A percentile compares a stretch with the other conserved stretches of the same genome.
These are phyloP conservation scores for Anabas testudineus DNA, from an alignment of 2,797 vertebrate species.

Conservation along the genomic window DNA sequence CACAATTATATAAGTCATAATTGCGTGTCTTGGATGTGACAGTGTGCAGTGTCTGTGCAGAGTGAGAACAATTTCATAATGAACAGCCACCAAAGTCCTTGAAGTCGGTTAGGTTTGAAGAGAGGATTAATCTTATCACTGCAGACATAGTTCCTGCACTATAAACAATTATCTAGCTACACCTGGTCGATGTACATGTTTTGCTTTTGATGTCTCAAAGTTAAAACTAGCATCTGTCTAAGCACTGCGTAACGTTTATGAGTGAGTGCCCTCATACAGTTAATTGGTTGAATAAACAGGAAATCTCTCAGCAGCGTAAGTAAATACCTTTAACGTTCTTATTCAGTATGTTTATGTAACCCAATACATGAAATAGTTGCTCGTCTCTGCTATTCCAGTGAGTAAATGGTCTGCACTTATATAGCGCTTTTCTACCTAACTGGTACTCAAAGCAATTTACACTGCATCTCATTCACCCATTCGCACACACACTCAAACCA, in stretches of 20 bases:
- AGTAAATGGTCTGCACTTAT: no score
- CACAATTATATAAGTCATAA: conserved; percentile 5
- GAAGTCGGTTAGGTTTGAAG: not conserved
- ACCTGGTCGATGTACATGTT: not conserved
- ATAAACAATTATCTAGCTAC: conserved; percentile 14
- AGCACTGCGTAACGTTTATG: not conserved
- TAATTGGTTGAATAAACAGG: no score
- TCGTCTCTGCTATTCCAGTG: no score
- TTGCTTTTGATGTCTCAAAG: conserved; percentile 1
- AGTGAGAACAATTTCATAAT: not conserved
- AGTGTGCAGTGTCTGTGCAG: not conserved
- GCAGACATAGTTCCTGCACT: conserved; percentile 14
- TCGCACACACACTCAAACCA: no score
- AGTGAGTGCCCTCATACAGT: no score
- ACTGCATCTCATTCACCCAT: no score
- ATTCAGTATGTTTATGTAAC: no score
- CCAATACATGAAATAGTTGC: no score
- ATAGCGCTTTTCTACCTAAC: no score
- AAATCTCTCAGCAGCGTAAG: no score
- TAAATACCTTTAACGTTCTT: no score
- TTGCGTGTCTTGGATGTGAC: not conserved
- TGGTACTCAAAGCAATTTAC: no score
- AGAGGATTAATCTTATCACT: not conserved
- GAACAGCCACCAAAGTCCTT: not conserved
- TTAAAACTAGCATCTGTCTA: not conserved